Evolutionary conservation across 2,888 invertebrate genomes (phyloP).

Genomic region (Prenolepis imparis): DNA sequence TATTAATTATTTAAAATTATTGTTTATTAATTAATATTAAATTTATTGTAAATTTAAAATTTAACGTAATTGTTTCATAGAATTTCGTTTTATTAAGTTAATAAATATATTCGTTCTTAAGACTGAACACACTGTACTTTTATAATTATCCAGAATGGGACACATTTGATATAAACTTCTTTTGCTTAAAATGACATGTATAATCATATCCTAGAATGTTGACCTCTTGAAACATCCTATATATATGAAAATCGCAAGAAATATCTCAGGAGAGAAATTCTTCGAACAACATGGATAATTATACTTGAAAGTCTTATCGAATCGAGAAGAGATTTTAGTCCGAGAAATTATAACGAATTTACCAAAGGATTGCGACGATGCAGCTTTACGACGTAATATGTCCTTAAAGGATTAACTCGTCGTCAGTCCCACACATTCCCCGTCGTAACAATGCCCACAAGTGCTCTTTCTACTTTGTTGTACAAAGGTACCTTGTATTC

Average conservation of each 20-base stretch:
- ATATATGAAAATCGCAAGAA: neutral
- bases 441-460: neutral
- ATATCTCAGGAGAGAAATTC: neutral
- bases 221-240: too few species aligned
- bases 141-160: too few species aligned
- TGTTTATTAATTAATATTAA: too few species aligned
- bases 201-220: too few species aligned
- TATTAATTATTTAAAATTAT: too few species aligned
- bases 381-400: constrained; percentile 16
- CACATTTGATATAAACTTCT: too few species aligned
- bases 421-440: neutral
- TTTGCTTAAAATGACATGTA: too few species aligned
- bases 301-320: neutral
- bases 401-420: constrained; percentile 16
- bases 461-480: neutral
- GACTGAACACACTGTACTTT: too few species aligned
- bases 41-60: too few species aligned
- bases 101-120: too few species aligned
- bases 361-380: constrained; percentile 1
- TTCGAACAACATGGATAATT: neutral
- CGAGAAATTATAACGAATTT: neutral
- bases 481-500: neutral
- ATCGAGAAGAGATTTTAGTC: neutral
- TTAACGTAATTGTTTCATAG: too few species aligned
- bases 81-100: too few species aligned